Evolutionary conservation across 2,113 vertebrate genomes (phyloP).

Genomic region (Macrotis lagotis): DNA sequence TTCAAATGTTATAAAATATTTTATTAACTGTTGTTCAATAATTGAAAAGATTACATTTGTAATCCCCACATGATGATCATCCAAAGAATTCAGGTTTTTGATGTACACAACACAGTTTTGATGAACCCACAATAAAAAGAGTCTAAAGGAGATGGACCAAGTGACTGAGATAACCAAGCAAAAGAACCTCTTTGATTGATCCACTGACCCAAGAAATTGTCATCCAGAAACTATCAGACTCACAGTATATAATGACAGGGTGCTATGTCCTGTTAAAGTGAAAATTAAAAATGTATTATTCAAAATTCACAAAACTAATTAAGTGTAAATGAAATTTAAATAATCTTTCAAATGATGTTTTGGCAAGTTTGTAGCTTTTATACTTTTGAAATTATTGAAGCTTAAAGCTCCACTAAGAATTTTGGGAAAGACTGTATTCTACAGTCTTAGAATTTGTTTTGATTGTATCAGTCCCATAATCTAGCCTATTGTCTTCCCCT

Average conservation of each 20-base stretch:
- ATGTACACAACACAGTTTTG: not conserved
- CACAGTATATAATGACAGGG: not conserved
- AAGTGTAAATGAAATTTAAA: not conserved
- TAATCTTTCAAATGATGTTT: not conserved
- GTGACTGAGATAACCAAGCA: not conserved
- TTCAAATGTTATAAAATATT: not conserved
- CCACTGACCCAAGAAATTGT: not conserved
- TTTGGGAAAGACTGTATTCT: not conserved
- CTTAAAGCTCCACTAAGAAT: not conserved
- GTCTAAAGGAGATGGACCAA: not conserved
- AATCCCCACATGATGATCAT: not conserved
- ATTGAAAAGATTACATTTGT: not conserved
- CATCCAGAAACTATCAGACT: not conserved
- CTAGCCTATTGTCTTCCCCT: not conserved
- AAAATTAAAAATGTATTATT: not conserved
- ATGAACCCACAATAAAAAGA: not conserved
- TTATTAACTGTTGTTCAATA: not conserved
- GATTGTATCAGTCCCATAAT: not conserved
- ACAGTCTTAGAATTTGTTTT: not conserved
- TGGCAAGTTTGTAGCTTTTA: not conserved
- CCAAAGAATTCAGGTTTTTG: not conserved
- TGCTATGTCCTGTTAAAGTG: not conserved
- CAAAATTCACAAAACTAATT: not conserved
- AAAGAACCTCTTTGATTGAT: not conserved
- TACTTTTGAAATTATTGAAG: not conserved